Conservation (phyloP, 2,113 vertebrate genomes). For the Pachyramphus minor region DNA sequence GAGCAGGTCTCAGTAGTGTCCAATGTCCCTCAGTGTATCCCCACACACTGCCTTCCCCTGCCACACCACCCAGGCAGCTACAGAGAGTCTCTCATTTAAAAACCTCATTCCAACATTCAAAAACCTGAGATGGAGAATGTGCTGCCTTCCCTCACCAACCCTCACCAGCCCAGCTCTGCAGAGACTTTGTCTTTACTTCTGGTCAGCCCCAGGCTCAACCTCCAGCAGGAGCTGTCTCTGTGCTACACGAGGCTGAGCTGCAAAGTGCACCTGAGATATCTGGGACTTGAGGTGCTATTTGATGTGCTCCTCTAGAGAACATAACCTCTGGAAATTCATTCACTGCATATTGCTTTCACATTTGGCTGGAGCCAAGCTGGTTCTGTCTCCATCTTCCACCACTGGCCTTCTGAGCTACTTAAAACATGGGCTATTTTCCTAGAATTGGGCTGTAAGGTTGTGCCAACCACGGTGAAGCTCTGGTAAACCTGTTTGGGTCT, state of each 20-base stretch:
- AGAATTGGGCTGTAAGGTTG: background rate
- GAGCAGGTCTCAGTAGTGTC: background rate
- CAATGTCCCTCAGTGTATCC: rapidly evolving
- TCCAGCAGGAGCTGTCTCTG: rapidly evolving
- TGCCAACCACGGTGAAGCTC: background rate
- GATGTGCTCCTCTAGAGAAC: background rate
- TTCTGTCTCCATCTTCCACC: background rate
- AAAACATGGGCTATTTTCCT: rapidly evolving
- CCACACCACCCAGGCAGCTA: rapidly evolving
- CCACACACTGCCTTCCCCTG: background rate
- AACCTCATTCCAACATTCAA: background rate
- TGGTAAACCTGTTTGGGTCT: background rate
- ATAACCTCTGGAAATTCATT: background rate
- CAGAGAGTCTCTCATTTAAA: background rate
- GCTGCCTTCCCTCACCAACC: background rate
- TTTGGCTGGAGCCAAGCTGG: background rate
- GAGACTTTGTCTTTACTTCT: rapidly evolving
- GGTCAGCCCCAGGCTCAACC: rapidly evolving
- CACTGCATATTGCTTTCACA: background rate
- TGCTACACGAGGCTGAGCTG: rapidly evolving
- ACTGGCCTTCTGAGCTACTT: background rate
- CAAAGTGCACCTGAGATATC: background rate
- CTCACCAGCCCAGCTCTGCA: background rate
- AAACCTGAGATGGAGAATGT: rapidly evolving
- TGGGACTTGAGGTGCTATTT: background rate